Evolutionary conservation across 2,888 invertebrate species (phyloP).

Genomic region (Brachyptera putata): DNA sequence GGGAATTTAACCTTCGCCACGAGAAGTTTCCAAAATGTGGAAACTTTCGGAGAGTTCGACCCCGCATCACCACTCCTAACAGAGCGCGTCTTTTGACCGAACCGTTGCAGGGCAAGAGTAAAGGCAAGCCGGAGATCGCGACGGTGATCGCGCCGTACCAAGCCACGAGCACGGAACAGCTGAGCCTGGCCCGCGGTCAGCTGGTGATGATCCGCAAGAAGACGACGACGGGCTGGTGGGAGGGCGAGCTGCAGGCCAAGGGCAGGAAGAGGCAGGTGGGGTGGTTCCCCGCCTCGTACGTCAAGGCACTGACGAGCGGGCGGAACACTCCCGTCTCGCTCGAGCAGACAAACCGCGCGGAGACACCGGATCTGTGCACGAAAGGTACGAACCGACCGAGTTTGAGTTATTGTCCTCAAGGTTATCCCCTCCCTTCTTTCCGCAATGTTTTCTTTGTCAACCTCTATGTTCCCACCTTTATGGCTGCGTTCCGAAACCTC

Average conservation of each 20-base stretch:
- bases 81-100: too few relatives aligned
- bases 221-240: constrained; percentile 99
- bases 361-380: background rate
- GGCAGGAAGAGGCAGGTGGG: constrained; percentile 90
- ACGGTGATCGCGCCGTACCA: constrained; percentile 91
- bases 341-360: background rate
- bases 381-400: too few relatives aligned
- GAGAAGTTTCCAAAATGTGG: too few relatives aligned
- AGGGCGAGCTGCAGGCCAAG: constrained; percentile 87
- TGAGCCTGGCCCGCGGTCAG: constrained; percentile 86
- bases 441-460: too few relatives aligned
- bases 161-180: constrained; percentile 86
- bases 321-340: constrained; percentile 68
- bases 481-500: too few relatives aligned
- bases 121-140: constrained; percentile 88
- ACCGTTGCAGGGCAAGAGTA: constrained; percentile 50
- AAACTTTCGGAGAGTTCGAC: too few relatives aligned
- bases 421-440: too few relatives aligned
- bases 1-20: too few relatives aligned
- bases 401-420: too few relatives aligned
- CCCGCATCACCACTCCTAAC: too few relatives aligned
- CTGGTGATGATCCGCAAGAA: constrained; percentile 95
- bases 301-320: constrained; percentile 70
- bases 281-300: constrained; percentile 99
- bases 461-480: too few relatives aligned